Evolutionary conservation across 2,888 invertebrate genomes (phyloP).

Genomic region (Chalcosyrphus nemorum): DNA sequence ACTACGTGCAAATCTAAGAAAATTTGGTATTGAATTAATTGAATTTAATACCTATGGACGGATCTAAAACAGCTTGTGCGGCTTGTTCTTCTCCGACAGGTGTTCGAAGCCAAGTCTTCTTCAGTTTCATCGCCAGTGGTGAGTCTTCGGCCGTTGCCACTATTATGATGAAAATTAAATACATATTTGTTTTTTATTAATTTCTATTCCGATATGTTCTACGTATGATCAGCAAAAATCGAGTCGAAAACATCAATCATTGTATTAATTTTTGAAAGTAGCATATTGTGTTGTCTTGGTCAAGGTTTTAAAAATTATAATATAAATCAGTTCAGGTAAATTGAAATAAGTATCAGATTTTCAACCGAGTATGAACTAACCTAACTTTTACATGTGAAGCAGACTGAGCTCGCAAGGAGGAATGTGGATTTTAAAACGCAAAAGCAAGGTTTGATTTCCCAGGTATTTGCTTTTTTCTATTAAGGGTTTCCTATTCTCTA

Average conservation of each 20-base stretch:
- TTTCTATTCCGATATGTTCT: constrained; percentile 24
- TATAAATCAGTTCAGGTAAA: too few relatives aligned
- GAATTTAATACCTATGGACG: constrained; percentile 84
- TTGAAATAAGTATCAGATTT: too few relatives aligned
- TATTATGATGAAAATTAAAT: constrained; percentile 80
- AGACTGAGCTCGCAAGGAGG: too few relatives aligned
- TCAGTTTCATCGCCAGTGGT: constrained; percentile 87
- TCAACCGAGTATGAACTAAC: too few relatives aligned
- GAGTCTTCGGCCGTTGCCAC: constrained; percentile 87
- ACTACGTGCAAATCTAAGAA: constrained; percentile 57
- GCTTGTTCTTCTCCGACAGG: constrained; percentile 87
- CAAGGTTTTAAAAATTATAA: too few relatives aligned
- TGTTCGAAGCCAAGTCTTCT: constrained; percentile 88
- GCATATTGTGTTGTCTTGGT: too few relatives aligned
- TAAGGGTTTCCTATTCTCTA: too few relatives aligned
- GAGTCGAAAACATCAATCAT: constrained; percentile 30
- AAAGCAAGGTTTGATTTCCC: too few relatives aligned
- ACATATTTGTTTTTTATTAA: too few relatives aligned
- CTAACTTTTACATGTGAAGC: too few relatives aligned
- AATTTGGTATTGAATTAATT: constrained; percentile 48
- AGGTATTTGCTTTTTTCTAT: too few relatives aligned
- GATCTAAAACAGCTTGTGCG: constrained; percentile 87
- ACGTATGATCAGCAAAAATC: constrained; percentile 17
- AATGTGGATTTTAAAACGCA: too few relatives aligned
- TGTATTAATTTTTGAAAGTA: not conserved